Conservation (phyloP, 2,797 vertebrate genomes). For the Notolabrus celidotus region DNA sequence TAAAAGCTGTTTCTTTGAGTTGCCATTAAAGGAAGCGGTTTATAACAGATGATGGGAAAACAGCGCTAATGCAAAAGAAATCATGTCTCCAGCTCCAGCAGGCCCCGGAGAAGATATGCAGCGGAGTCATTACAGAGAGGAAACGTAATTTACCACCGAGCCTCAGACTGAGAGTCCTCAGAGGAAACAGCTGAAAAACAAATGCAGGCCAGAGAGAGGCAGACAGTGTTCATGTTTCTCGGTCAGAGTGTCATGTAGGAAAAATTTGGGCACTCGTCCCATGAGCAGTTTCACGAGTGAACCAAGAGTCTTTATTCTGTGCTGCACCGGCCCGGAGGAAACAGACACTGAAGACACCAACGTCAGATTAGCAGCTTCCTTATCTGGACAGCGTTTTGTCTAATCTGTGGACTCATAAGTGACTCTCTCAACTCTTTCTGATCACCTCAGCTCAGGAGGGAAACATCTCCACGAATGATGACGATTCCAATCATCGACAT, state of each 20-base stretch:
- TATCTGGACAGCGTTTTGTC: neutral
- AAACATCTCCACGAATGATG: neutral
- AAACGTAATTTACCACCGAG: constrained; percentile 63
- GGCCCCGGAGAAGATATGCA: constrained; percentile 52
- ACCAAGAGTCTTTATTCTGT: constrained; percentile 32
- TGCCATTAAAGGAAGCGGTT: constrained; percentile 20
- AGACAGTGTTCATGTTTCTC: constrained; percentile 35
- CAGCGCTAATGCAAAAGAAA: constrained; percentile 43
- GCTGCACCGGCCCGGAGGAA: constrained; percentile 23
- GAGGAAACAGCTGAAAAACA: constrained; percentile 79
- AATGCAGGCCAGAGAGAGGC: constrained; percentile 55
- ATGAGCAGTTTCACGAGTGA: constrained; percentile 22
- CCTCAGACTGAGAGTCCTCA: constrained; percentile 58
- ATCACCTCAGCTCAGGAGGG: neutral
- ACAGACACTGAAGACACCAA: no score
- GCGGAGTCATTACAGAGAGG: constrained; percentile 54
- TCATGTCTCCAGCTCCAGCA: constrained; percentile 46
- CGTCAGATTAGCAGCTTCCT: no score
- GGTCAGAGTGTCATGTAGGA: constrained; percentile 57
- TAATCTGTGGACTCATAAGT: neutral
- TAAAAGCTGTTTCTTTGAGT: neutral
- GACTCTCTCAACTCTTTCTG: neutral
- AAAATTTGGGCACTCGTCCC: constrained; percentile 48
- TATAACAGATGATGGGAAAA: constrained; percentile 33
- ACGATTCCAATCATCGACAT: no score